Conservation (phyloP, 2,113 vertebrate genomes). For the Indicator maculatus region DNA sequence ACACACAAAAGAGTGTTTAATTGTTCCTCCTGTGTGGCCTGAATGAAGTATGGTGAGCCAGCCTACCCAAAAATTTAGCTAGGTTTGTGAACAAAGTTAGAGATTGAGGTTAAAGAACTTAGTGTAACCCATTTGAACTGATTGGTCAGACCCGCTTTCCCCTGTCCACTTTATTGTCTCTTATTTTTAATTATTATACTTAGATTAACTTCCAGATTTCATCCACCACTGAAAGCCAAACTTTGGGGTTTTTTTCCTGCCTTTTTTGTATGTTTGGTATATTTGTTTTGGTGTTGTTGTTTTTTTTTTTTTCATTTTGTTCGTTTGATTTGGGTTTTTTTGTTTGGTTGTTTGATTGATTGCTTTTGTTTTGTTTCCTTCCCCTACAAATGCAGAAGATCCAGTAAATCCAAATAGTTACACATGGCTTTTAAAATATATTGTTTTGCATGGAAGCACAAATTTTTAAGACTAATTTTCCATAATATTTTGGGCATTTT, state of each 20-base stretch:
- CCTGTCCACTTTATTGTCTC: no score
- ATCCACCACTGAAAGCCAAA: neutral
- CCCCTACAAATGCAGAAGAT: neutral
- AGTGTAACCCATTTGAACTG: neutral
- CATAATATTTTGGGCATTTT: neutral
- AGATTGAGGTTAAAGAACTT: neutral
- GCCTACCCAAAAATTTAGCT: neutral
- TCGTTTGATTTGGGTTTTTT: no score
- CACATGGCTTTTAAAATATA: neutral
- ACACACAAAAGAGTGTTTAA: conserved; percentile 8
- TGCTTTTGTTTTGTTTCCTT: accelerated
- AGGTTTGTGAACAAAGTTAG: neutral
- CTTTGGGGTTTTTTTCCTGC: no score
- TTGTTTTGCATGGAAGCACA: neutral
- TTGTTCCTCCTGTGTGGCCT: neutral
- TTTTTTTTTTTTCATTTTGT: no score
- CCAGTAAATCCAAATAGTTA: neutral
- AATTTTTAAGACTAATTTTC: neutral
- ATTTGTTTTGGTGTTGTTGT: neutral
- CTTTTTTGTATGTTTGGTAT: neutral
- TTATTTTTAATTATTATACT: no score
- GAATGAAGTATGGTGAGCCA: neutral
- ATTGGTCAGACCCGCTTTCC: neutral
- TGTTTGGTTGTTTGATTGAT: neutral
- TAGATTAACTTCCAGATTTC: neutral